phyloP scores from a whole-genome alignment of 2,797 vertebrate genomes.

The Coendou prehensilis region DNA sequence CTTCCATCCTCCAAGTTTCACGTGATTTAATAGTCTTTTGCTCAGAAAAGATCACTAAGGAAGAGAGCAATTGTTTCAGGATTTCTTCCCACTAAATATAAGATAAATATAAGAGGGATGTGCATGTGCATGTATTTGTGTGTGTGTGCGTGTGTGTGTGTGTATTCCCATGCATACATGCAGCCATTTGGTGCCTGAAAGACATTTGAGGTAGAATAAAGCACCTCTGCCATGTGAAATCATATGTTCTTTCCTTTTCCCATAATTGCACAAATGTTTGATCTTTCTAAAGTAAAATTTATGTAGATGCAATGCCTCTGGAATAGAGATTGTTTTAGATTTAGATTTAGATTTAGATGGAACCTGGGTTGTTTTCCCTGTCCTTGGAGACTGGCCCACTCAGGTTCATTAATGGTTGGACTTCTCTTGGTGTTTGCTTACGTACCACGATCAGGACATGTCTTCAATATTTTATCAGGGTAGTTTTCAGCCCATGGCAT shows the following conservation, averaged over 20 bases:
- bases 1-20: constrained; percentile 12
- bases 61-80: not conserved
- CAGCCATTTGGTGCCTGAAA: not conserved
- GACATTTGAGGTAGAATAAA: not conserved
- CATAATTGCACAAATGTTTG: not conserved
- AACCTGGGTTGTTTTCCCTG: constrained; percentile 42
- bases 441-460: constrained; percentile 85
- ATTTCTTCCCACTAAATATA: not conserved
- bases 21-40: not conserved
- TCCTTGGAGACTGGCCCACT: constrained; percentile 82
- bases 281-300: not conserved
- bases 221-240: not conserved
- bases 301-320: not conserved
- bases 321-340: constrained; percentile 44
- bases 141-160: not conserved
- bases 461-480: constrained; percentile 89
- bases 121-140: not conserved
- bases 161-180: too few relatives aligned
- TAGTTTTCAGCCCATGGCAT: constrained; percentile 81
- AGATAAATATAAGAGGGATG: not conserved
- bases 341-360: not conserved
- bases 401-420: constrained; percentile 83
- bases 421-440: constrained; percentile 87
- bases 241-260: not conserved
- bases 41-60: not conserved